phyloP scores from a whole-genome alignment of 1,140 invertebrate genomes.

The Anastatus disparis region DNA sequence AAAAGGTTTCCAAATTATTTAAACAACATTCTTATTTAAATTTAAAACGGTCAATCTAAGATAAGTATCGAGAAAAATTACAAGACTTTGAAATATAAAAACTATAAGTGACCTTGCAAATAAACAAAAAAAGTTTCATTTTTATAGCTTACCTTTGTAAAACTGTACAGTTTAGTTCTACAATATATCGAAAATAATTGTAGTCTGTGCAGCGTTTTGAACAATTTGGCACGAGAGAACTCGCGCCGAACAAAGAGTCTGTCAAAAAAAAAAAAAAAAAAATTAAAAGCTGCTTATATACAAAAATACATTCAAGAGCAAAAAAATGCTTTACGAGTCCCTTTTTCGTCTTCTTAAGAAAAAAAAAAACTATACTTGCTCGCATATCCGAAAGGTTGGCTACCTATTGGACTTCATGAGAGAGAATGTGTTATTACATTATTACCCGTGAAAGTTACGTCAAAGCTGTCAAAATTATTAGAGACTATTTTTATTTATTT shows the following conservation, averaged over 20 bases:
- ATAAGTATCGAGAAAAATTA: no score
- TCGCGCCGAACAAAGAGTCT: background rate
- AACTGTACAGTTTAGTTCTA: slow-evolving; percentile 33
- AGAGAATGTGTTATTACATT: slow-evolving; percentile 32
- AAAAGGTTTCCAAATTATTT: no score
- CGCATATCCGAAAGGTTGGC: no score
- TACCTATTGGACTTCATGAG: no score
- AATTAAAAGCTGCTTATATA: background rate
- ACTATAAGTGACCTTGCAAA: no score
- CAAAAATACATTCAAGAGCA: background rate
- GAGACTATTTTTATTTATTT: slow-evolving; percentile 26
- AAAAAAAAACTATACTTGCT: no score
- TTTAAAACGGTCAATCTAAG: no score
- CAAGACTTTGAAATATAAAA: no score
- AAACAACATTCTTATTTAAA: no score
- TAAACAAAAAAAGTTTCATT: no score
- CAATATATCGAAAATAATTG: slow-evolving; percentile 35
- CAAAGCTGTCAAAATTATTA: slow-evolving; percentile 31
- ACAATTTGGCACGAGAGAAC: slow-evolving; percentile 15
- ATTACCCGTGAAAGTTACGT: slow-evolving; percentile 29
- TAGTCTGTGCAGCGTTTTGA: slow-evolving; percentile 7
- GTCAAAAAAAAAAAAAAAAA: background rate
- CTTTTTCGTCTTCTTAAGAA: no score
- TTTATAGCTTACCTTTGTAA: no score
- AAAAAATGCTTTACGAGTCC: slow-evolving; percentile 17